Conservation (phyloP, 2,113 vertebrate species). For the Deroptyus accipitrinus region DNA sequence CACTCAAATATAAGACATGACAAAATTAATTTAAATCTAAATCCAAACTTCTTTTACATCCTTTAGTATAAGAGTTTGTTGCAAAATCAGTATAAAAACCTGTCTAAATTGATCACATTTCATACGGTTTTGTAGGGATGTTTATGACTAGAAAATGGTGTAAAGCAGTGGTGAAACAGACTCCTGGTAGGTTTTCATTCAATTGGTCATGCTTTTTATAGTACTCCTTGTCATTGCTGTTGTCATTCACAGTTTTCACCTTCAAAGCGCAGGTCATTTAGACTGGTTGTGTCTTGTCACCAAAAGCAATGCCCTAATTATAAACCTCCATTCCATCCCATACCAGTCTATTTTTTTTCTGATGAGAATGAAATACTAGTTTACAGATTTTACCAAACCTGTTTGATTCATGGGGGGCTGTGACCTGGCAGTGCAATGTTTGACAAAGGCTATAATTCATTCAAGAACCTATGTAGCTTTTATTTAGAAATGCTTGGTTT, state of each 20-base stretch:
- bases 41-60: neutral
- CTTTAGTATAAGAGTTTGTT: neutral
- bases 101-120: neutral
- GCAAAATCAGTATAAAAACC: neutral
- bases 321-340: conserved; percentile 33
- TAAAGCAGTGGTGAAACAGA: neutral
- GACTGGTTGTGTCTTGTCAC: conserved; percentile 35
- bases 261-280: conserved; percentile 55
- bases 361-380: conserved; percentile 24
- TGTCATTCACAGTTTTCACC: conserved; percentile 32
- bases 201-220: neutral
- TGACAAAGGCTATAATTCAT: conserved; percentile 60
- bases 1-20: neutral
- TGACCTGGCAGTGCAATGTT: conserved; percentile 57
- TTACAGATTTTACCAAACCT: conserved; percentile 52
- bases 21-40: neutral
- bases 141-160: neutral
- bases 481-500: conserved; percentile 51
- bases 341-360: neutral
- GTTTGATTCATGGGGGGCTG: conserved; percentile 27
- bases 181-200: neutral
- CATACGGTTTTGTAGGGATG: neutral
- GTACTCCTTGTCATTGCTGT: conserved; percentile 22
- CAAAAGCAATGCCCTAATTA: conserved; percentile 56
- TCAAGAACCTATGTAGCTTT: conserved; percentile 4